A percentile compares a stretch with the other conserved stretches of the same genome.
These are phyloP conservation scores for Paracyclopina nana DNA, from an alignment of 1,140 invertebrate species.

Conservation along the genomic window DNA sequence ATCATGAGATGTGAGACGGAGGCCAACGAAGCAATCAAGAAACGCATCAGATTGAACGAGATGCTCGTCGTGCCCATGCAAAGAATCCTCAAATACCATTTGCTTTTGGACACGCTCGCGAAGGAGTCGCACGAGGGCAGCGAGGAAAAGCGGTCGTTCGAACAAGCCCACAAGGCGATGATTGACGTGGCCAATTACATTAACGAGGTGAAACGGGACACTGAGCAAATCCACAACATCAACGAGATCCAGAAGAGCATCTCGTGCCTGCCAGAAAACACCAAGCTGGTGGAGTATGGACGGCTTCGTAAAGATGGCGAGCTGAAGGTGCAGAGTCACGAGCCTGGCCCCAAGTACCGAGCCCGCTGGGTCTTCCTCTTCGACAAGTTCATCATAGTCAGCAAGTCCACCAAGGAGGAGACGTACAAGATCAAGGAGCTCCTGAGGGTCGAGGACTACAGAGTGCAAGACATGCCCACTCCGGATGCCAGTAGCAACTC, in stretches of 20 bases:
- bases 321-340: slow-evolving; percentile 73
- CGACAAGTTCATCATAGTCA: slow-evolving; percentile 86
- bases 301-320: slow-evolving; percentile 77
- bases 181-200: slow-evolving; percentile 89
- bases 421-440: slow-evolving; percentile 78
- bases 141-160: slow-evolving; percentile 44
- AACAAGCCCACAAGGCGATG: slow-evolving; percentile 80
- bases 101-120: too few species aligned
- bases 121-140: too few species aligned
- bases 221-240: slow-evolving; percentile 73
- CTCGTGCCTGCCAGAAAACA: slow-evolving; percentile 48
- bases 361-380: slow-evolving; percentile 86
- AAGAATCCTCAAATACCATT: slow-evolving; percentile 85
- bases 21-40: slow-evolving; percentile 81
- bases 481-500: not conserved
- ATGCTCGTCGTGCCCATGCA: slow-evolving; percentile 95
- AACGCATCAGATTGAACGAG: slow-evolving; percentile 81
- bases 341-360: slow-evolving; percentile 70
- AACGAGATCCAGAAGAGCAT: slow-evolving; percentile 50
- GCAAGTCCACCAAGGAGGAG: slow-evolving; percentile 70
- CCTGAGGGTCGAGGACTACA: slow-evolving; percentile 59
- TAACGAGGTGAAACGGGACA: slow-evolving; percentile 94
- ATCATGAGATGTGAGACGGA: slow-evolving; percentile 54
- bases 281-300: slow-evolving; percentile 66
- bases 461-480: slow-evolving; percentile 46